Conservation (phyloP, 1,140 invertebrate genomes). For the Achatina immaculata region DNA sequence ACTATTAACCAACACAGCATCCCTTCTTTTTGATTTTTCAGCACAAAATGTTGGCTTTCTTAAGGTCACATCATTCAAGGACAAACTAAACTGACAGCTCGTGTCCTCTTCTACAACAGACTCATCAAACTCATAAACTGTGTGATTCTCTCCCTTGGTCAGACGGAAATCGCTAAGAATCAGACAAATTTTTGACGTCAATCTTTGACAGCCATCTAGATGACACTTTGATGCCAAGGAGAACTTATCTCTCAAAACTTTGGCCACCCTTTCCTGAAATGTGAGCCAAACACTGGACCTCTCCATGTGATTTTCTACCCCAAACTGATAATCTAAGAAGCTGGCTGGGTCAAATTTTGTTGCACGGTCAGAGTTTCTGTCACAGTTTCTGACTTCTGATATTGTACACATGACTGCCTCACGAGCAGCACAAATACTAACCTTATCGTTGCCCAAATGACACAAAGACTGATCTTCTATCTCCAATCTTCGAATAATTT, state of each 20-base stretch:
- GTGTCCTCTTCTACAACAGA: not conserved
- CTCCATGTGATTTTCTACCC: not conserved
- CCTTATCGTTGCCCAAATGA: not conserved
- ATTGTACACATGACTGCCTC: slow-evolving; percentile 17
- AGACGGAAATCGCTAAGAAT: slow-evolving; percentile 15
- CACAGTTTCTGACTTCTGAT: not conserved
- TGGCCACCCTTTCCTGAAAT: slow-evolving; percentile 25
- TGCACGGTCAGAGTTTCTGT: not conserved
- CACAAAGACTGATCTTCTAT: not conserved
- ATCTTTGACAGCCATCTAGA: slow-evolving; percentile 2
- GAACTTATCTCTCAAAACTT: not conserved
- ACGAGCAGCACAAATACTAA: slow-evolving; percentile 21
- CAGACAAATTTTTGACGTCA: not conserved
- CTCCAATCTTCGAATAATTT: not conserved
- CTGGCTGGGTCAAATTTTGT: slow-evolving; percentile 28
- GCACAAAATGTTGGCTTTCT: not conserved
- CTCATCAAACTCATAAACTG: no score
- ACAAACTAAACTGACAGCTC: not conserved
- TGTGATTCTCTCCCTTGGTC: no score
- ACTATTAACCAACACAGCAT: not conserved
- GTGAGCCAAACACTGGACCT: slow-evolving; percentile 21
- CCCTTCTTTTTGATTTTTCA: not conserved
- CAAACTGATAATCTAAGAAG: not conserved
- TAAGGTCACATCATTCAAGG: not conserved
- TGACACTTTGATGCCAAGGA: not conserved